Conservation (phyloP, 2,113 vertebrate species). For the Paedocypris sp. region DNA sequence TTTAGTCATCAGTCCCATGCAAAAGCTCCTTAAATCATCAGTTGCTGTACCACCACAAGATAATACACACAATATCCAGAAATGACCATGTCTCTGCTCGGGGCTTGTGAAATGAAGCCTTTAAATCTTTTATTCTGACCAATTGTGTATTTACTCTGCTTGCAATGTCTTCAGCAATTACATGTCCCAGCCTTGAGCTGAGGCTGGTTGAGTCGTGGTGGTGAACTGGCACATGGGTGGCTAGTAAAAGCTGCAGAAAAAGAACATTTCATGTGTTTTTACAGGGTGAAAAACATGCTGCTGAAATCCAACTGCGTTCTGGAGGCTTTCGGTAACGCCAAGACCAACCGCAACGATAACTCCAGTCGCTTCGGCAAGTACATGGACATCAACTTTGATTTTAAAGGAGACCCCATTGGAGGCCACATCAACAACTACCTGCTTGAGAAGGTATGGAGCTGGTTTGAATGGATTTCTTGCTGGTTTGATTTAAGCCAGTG, state of each 20-base stretch:
- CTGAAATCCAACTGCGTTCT: constrained; percentile 96
- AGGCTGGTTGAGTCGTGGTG: not conserved
- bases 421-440: constrained; percentile 98
- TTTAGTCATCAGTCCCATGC: constrained; percentile 10
- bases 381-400: constrained; percentile 99
- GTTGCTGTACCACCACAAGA: not conserved
- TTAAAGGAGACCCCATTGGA: constrained; percentile 95
- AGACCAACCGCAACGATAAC: constrained; percentile 96
- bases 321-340: constrained; percentile 96
- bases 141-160: not conserved
- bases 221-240: not conserved
- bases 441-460: constrained; percentile 79
- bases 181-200: not conserved
- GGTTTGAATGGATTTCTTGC: too few relatives aligned
- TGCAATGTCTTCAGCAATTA: not conserved
- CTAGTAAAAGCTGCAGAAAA: constrained; percentile 13
- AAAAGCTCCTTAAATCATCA: constrained; percentile 5
- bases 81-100: not conserved
- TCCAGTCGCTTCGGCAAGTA: constrained; percentile 98
- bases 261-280: constrained; percentile 12
- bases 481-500: not conserved
- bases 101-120: too few relatives aligned
- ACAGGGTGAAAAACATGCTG: constrained; percentile 93
- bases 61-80: constrained; percentile 4
- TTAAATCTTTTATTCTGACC: not conserved